Evolutionary conservation across 2,797 vertebrate species (phyloP), one percentile per base, ranked within the genome.

Genomic region (Alfaro cultratus): DNA sequence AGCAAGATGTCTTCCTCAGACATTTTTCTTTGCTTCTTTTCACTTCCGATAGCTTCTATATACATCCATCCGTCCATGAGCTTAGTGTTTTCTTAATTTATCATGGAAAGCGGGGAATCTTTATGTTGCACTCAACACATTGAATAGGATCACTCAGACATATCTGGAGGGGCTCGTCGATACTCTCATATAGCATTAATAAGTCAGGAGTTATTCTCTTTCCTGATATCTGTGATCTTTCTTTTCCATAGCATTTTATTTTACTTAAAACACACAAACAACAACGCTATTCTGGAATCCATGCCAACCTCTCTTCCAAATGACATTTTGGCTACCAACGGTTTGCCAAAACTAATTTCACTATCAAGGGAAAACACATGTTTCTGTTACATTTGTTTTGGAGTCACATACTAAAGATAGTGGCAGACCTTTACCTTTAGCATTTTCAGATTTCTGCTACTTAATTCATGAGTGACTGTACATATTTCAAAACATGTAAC

Each of bases 1-100:
- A 34, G 57, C 60, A 79, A 72, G 60, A 86, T 82, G 83, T 87
- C 62, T 82, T 85, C 64, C 82, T 84, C 41, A 76, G 18, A 23
- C 36, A 26, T 41, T 41, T 41, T 26, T 23, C 23, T 41, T 11
- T 23, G 6, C 18, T 67, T 68, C 7, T 21, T 39, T 41, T 41
- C 10, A 41, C 21, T 67, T 67, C 34, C 16, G 8, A 36, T 21
- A 36, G 15, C 3, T 9, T 39, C 34, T 39, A 36, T 36, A 34
- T 67, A 4, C 10, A 39, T 23, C 62, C 21, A 23, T 67, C 62
- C 10, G 1, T 41, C 64, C 23, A 67, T 64, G 6, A 18, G 29
- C 31, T 34, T 18, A 34, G 1, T 12, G 21, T 41, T 11, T 68
- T 3, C 53, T 55, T 55, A 4, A 12, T 57, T 57, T 15, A 29